These are phyloP conservation scores for Agrilus biguttatus DNA, from an alignment of 2,888 invertebrate genomes.

Conservation along the genomic window DNA sequence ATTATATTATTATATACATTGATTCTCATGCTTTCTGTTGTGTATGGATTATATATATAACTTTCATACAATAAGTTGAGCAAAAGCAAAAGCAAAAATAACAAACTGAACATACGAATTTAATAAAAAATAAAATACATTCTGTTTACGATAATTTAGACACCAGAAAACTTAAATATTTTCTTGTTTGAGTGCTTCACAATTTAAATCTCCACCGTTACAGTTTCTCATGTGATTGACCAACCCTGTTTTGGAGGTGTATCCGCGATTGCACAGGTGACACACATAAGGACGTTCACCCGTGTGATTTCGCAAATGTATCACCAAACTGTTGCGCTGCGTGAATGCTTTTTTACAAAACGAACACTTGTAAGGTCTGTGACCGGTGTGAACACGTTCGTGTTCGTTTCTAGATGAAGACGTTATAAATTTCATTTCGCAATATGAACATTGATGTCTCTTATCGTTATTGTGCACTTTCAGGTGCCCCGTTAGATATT, in stretches of 20 bases:
- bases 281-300: conserved; percentile 22
- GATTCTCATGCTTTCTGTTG: no score
- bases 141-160: no score
- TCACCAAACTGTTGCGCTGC: conserved; percentile 12
- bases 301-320: conserved; percentile 15
- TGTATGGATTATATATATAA: no score
- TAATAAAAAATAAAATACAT: no score
- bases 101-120: no score
- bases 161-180: no score
- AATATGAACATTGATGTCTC: conserved; percentile 20
- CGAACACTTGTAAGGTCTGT: conserved; percentile 22
- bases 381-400: conserved; percentile 27
- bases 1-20: no score
- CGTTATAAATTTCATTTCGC: conserved; percentile 26
- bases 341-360: conserved; percentile 22
- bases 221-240: no score
- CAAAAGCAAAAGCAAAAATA: no score
- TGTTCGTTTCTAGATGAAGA: conserved; percentile 27
- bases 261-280: conserved; percentile 10
- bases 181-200: no score
- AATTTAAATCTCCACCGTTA: no score
- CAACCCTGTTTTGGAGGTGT: conserved; percentile 9
- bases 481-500: conserved; percentile 1
- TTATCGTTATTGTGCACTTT: conserved; percentile 8
- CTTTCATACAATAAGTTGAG: no score